These are phyloP conservation scores for Cyrtorhinus lividipennis DNA, from an alignment of 1,140 invertebrate genomes.

Conservation along the genomic window DNA sequence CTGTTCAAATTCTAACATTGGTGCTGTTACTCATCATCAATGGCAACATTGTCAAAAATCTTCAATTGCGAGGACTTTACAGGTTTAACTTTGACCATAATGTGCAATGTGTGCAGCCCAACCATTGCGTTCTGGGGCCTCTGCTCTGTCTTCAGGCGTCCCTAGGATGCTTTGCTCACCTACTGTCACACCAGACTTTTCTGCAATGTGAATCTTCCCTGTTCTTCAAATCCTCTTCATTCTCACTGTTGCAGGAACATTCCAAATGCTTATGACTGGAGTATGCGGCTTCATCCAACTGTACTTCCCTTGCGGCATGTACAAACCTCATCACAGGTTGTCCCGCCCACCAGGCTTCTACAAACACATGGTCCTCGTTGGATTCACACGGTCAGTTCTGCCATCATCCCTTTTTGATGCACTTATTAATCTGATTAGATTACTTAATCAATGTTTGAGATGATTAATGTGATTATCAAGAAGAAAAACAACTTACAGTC, in stretches of 20 bases:
- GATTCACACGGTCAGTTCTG: slow-evolving; percentile 46
- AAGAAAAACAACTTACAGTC: no score
- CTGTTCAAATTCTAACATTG: no score
- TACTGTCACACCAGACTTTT: no score
- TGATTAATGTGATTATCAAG: neutral
- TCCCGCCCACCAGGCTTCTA: slow-evolving; percentile 55
- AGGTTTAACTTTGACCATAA: no score
- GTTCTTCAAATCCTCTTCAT: neutral
- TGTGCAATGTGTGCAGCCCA: no score
- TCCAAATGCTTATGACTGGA: slow-evolving; percentile 65
- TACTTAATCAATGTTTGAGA: neutral
- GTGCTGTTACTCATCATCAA: no score
- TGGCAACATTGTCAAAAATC: no score
- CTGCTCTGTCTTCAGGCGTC: no score
- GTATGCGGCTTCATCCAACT: slow-evolving; percentile 61
- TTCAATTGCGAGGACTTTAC: no score
- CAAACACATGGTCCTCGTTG: slow-evolving; percentile 60
- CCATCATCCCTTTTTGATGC: neutral
- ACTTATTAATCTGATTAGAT: neutral
- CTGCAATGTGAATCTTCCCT: neutral
- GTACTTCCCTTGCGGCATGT: slow-evolving; percentile 61
- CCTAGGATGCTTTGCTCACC: no score
- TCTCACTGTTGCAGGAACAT: slow-evolving; percentile 37
- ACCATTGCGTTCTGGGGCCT: no score
- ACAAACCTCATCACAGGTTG: slow-evolving; percentile 41